phyloP scores from a whole-genome alignment of 2,888 invertebrate species.

The Pyrrhosoma nymphula region DNA sequence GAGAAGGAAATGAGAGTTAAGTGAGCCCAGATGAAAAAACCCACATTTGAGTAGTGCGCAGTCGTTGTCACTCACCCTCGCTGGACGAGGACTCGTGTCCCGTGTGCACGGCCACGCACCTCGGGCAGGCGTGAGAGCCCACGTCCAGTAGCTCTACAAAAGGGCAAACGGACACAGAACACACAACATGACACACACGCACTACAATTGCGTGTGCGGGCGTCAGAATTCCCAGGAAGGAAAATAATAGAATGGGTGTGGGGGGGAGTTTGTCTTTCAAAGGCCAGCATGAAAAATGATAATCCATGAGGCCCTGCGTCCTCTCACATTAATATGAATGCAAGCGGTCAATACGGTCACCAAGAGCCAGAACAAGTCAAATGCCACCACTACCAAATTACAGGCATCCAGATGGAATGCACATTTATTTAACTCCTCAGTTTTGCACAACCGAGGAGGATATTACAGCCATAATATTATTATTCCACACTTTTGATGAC shows the following conservation, averaged over 20 bases:
- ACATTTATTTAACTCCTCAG: neutral
- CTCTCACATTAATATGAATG: too few relatives aligned
- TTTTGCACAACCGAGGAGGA: neutral
- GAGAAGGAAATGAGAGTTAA: neutral
- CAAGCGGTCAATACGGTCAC: neutral
- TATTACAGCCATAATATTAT: neutral
- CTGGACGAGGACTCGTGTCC: conserved; percentile 63
- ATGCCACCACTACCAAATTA: neutral
- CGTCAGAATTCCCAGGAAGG: neutral
- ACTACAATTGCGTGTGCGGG: neutral
- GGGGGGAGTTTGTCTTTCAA: neutral
- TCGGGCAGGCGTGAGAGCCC: conserved; percentile 69
- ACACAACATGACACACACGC: conserved; percentile 15
- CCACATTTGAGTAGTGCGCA: neutral
- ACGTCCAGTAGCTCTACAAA: conserved; percentile 43
- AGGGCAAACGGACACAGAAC: conserved; percentile 68
- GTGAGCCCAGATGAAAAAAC: neutral
- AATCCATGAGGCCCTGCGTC: neutral
- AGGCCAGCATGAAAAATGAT: neutral
- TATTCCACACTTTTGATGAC: neutral
- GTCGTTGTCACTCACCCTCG: conserved; percentile 70
- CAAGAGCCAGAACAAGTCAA: neutral
- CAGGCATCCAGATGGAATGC: neutral
- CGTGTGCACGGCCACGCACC: conserved; percentile 70
- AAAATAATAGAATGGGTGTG: too few relatives aligned